Evolutionary conservation across 2,888 invertebrate species (phyloP).

Genomic region (Dioctria rufipes): DNA sequence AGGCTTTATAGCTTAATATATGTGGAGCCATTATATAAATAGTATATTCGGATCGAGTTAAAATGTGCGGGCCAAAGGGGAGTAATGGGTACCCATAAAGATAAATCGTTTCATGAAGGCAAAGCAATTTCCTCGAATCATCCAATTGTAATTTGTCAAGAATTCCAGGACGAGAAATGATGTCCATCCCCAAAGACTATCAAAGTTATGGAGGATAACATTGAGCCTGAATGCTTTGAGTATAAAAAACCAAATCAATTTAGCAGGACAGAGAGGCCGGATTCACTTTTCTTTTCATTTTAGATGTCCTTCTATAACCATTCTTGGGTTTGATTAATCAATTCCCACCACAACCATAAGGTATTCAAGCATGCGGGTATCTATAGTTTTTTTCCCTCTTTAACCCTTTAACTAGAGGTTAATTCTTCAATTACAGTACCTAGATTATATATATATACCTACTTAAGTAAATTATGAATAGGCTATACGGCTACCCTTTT

Average conservation of each 20-base stretch:
- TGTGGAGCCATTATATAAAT: constrained; percentile 17
- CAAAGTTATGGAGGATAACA: no score
- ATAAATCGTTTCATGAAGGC: constrained; percentile 20
- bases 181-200: no score
- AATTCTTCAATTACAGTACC: constrained; percentile 29
- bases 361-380: no score
- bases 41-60: constrained; percentile 27
- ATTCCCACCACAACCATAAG: no score
- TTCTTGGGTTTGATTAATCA: no score
- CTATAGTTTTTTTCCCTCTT: no score
- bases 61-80: constrained; percentile 9
- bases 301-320: no score
- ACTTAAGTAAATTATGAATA: constrained; percentile 32
- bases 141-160: constrained; percentile 49
- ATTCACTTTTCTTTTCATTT: no score
- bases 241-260: no score
- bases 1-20: neutral
- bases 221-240: no score
- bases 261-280: no score
- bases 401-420: constrained; percentile 5
- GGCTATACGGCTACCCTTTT: neutral
- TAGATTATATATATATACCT: constrained; percentile 1
- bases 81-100: constrained; percentile 22
- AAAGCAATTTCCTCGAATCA: constrained; percentile 49
- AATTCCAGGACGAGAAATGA: neutral